phyloP scores from a whole-genome alignment of 1,140 invertebrate genomes.

The Orius laevigatus region DNA sequence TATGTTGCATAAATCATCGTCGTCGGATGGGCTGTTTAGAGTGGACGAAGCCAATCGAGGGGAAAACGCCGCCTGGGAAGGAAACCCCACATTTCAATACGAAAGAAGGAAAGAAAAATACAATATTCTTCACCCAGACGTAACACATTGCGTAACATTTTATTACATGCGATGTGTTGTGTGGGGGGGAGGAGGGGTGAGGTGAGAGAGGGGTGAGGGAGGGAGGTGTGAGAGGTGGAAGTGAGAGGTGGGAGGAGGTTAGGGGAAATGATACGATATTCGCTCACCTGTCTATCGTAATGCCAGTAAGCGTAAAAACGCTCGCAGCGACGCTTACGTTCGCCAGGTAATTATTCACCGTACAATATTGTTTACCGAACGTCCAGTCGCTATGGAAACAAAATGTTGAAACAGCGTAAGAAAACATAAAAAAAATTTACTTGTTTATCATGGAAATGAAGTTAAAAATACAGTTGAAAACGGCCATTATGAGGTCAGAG shows the following conservation, averaged over 20 bases:
- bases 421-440: conserved; percentile 20
- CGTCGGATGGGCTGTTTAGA: too few relatives aligned
- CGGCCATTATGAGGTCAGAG: conserved; percentile 84
- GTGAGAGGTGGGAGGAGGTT: too few relatives aligned
- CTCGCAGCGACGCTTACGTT: conserved; percentile 74
- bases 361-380: conserved; percentile 69
- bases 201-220: neutral
- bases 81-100: neutral
- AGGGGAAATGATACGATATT: too few relatives aligned
- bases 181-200: too few relatives aligned
- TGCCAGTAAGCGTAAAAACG: conserved; percentile 77
- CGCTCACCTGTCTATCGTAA: conserved; percentile 57
- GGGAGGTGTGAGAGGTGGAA: neutral
- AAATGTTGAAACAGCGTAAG: neutral
- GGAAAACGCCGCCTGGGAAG: too few relatives aligned
- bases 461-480: conserved; percentile 83
- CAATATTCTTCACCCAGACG: neutral
- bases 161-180: neutral
- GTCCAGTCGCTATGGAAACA: conserved; percentile 46
- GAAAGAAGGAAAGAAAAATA: neutral
- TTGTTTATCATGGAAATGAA: conserved; percentile 57
- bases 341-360: conserved; percentile 75
- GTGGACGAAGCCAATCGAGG: too few relatives aligned
- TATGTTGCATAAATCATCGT: too few relatives aligned
- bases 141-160: neutral